A percentile compares a stretch with the other conserved stretches of the same genome.
These are phyloP conservation scores for Polydrusus pterygomalis DNA, from an alignment of 2,888 invertebrate species.

Conservation along the genomic window DNA sequence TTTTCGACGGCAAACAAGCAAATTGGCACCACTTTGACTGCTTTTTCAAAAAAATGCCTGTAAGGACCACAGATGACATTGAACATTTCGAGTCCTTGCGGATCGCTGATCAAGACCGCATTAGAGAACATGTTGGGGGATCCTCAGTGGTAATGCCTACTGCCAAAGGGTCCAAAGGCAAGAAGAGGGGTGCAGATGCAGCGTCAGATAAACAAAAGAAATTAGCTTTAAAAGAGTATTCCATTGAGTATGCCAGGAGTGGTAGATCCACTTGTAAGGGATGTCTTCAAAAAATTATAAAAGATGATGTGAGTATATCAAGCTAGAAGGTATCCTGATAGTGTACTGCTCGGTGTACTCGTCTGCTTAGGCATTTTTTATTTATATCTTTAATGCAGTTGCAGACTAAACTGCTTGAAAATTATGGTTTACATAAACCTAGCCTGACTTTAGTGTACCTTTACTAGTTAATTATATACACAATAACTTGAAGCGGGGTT, in stretches of 20 bases:
- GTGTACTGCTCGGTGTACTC: too few relatives aligned
- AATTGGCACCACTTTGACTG: slow-evolving; percentile 93
- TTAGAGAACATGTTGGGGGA: slow-evolving; percentile 79
- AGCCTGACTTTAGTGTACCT: too few relatives aligned
- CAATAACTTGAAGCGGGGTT: too few relatives aligned
- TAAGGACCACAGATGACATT: slow-evolving; percentile 84
- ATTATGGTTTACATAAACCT: too few relatives aligned
- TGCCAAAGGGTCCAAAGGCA: slow-evolving; percentile 74
- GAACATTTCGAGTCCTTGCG: slow-evolving; percentile 86
- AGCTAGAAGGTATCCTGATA: too few relatives aligned
- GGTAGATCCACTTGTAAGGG: slow-evolving; percentile 86
- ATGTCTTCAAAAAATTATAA: slow-evolving; percentile 89
- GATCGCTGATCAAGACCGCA: slow-evolving; percentile 88
- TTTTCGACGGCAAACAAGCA: slow-evolving; percentile 90
- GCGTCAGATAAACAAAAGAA: slow-evolving; percentile 62
- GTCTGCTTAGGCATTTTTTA: too few relatives aligned
- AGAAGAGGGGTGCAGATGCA: slow-evolving; percentile 68
- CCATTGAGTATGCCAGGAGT: slow-evolving; percentile 90
- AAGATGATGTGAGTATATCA: slow-evolving; percentile 75
- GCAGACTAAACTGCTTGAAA: too few relatives aligned
- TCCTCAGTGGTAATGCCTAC: slow-evolving; percentile 70
- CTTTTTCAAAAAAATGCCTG: slow-evolving; percentile 89
- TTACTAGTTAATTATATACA: too few relatives aligned
- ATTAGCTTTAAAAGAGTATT: slow-evolving; percentile 79
- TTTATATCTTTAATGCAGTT: too few relatives aligned